phyloP scores from a whole-genome alignment of 2,797 vertebrate genomes.

The Sebastes vulpes region DNA sequence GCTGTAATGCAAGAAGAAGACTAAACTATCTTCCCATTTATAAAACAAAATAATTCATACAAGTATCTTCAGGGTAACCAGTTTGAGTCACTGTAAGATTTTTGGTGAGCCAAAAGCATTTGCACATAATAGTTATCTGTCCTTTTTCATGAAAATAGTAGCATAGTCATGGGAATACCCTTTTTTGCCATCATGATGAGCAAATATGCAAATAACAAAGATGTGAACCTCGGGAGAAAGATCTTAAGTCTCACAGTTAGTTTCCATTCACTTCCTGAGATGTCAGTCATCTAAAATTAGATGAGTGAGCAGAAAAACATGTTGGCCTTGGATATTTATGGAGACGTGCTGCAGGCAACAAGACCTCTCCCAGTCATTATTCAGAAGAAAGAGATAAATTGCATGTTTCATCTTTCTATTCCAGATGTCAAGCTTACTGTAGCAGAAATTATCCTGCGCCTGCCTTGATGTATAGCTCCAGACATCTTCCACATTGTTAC shows the following conservation, averaged over 20 bases:
- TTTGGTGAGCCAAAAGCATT: not conserved
- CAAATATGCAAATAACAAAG: constrained; percentile 39
- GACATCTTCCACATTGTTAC: constrained; percentile 7
- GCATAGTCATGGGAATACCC: not conserved
- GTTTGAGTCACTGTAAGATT: not conserved
- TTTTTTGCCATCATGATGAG: not conserved
- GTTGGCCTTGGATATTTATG: constrained; percentile 57
- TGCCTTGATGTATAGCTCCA: constrained; percentile 6
- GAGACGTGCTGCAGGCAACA: constrained; percentile 27
- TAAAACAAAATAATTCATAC: not conserved
- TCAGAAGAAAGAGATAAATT: constrained; percentile 50
- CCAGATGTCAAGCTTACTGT: constrained; percentile 27
- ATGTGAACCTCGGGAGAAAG: constrained; percentile 10
- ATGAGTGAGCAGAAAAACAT: constrained; percentile 51
- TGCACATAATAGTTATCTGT: not conserved
- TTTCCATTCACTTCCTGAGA: constrained; percentile 33
- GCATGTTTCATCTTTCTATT: constrained; percentile 60
- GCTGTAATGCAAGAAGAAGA: not conserved
- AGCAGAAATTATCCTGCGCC: constrained; percentile 21
- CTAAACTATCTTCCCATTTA: not conserved
- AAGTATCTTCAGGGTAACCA: not conserved
- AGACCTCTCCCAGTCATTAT: constrained; percentile 35
- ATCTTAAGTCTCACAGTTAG: constrained; percentile 16
- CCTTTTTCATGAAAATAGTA: not conserved
- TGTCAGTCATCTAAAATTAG: constrained; percentile 73